phyloP scores from a whole-genome alignment of 2,888 invertebrate genomes.

The Cephus rjabovi region DNA sequence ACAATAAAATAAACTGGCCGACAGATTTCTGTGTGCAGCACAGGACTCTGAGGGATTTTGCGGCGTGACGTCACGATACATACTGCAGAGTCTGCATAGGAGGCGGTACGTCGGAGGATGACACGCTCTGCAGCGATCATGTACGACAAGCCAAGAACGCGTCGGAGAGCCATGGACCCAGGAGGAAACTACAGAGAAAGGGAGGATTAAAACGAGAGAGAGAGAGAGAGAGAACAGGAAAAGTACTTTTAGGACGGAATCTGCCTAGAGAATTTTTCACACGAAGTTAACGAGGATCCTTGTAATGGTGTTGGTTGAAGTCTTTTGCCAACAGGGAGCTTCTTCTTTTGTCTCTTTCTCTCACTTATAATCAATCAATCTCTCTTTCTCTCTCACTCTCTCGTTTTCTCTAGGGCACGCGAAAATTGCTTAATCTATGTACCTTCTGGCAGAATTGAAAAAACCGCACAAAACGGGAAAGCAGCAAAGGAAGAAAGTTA shows the following conservation, averaged over 20 bases:
- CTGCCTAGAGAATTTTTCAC: too few relatives aligned
- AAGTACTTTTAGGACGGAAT: neutral
- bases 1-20: too few relatives aligned
- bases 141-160: too few relatives aligned
- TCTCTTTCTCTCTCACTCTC: slow-evolving; percentile 11
- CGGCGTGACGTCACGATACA: too few relatives aligned
- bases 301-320: slow-evolving; percentile 14
- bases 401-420: slow-evolving; percentile 6
- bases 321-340: slow-evolving; percentile 15
- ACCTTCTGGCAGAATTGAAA: too few relatives aligned
- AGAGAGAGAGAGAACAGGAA: neutral
- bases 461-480: too few relatives aligned
- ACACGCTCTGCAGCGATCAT: too few relatives aligned
- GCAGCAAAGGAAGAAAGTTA: too few relatives aligned
- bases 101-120: too few relatives aligned
- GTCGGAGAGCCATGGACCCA: neutral
- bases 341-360: slow-evolving; percentile 14
- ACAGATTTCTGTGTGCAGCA: too few relatives aligned
- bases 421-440: slow-evolving; percentile 14
- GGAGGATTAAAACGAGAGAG: neutral
- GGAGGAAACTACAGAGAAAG: slow-evolving; percentile 2
- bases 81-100: too few relatives aligned
- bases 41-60: too few relatives aligned
- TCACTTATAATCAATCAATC: neutral
- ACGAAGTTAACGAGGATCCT: neutral